These are phyloP conservation scores for Parnassius orleans DNA, from an alignment of 2,888 invertebrate genomes.

Conservation along the genomic window DNA sequence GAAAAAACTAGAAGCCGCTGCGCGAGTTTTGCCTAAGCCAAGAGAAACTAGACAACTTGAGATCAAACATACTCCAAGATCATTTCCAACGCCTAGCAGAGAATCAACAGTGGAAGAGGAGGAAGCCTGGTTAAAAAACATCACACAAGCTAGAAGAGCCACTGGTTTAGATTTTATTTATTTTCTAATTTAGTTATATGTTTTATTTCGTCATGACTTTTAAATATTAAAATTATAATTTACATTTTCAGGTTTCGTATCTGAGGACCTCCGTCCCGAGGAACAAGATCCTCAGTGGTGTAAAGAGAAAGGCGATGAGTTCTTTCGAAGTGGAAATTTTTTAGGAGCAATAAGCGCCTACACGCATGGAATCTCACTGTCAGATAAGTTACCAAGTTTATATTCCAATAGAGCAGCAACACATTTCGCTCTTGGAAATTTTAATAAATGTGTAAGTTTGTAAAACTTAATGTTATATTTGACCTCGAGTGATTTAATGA, in stretches of 20 bases:
- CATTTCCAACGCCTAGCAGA: constrained; percentile 90
- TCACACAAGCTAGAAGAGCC: constrained; percentile 85
- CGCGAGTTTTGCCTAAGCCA: constrained; percentile 75
- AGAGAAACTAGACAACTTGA: constrained; percentile 81
- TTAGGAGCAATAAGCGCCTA: constrained; percentile 91
- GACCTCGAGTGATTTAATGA: too few relatives aligned
- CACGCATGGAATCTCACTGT: constrained; percentile 87
- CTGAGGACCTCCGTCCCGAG: constrained; percentile 87
- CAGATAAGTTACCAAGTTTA: constrained; percentile 86
- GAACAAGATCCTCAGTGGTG: constrained; percentile 92
- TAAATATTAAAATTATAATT: too few relatives aligned
- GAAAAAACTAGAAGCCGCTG: constrained; percentile 57
- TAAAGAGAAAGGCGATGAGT: constrained; percentile 89
- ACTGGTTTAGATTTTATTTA: constrained; percentile 51
- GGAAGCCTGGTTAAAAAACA: constrained; percentile 90
- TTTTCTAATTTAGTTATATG: too few relatives aligned
- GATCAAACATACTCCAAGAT: constrained; percentile 87
- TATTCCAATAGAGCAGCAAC: constrained; percentile 89
- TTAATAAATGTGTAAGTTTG: constrained; percentile 82
- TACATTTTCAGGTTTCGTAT: constrained; percentile 80
- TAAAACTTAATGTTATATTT: neutral
- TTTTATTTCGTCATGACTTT: too few relatives aligned
- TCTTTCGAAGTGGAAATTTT: constrained; percentile 87
- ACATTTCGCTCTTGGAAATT: constrained; percentile 89
- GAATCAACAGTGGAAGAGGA: constrained; percentile 87